Conservation (phyloP, 2,888 invertebrate genomes). For the Drosophila kambysellisi region DNA sequence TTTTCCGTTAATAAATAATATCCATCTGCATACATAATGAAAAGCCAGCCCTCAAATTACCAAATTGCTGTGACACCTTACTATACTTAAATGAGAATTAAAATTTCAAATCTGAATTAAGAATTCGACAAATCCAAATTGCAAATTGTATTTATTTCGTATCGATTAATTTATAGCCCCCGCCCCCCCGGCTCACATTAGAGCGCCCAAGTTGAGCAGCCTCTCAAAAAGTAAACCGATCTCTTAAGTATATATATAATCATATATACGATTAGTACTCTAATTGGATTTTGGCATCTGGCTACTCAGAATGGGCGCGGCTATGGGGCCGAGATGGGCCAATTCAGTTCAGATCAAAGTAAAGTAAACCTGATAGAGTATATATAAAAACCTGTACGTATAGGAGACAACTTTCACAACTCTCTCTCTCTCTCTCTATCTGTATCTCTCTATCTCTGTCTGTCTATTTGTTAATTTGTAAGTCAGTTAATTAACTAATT, state of each 20-base stretch:
- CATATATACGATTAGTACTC: not conserved
- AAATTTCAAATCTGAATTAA: slow-evolving; percentile 34
- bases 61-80: slow-evolving; percentile 79
- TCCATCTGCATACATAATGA: slow-evolving; percentile 32
- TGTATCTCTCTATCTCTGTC: not conserved
- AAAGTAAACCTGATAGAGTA: slow-evolving; percentile 13
- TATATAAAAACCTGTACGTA: slow-evolving; percentile 49
- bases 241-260: not conserved
- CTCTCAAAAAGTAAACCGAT: not conserved
- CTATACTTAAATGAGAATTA: slow-evolving; percentile 70
- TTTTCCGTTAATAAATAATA: slow-evolving; percentile 3
- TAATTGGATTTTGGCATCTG: not conserved
- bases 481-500: slow-evolving; percentile 61
- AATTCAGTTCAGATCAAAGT: slow-evolving; percentile 38
- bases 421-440: not conserved
- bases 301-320: slow-evolving; percentile 39
- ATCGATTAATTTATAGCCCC: slow-evolving; percentile 32
- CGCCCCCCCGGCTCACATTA: not conserved
- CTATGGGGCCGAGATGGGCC: slow-evolving; percentile 11
- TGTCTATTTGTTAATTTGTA: slow-evolving; percentile 55
- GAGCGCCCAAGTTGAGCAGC: slow-evolving; percentile 46
- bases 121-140: slow-evolving; percentile 60
- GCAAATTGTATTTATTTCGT: slow-evolving; percentile 72
- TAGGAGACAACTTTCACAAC: slow-evolving; percentile 28
- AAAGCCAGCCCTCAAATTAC: slow-evolving; percentile 46